A percentile compares a stretch with the other conserved stretches of the same genome.
Conservation (phyloP, 2,113 vertebrate species). For the Guaruba guarouba region DNA sequence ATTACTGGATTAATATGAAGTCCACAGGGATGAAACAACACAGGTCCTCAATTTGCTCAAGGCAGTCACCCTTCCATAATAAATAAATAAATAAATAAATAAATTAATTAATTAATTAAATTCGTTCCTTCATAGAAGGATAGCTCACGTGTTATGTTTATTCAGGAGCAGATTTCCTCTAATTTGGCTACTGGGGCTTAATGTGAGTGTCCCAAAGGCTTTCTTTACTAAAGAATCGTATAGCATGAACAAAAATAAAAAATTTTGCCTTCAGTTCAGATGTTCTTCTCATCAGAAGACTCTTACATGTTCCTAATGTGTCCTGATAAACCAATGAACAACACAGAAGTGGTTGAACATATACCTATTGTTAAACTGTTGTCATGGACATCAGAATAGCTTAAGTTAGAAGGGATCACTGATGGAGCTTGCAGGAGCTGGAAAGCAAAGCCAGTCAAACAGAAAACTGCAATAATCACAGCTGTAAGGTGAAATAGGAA, state of each 20-base stretch:
- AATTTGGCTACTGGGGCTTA: background rate
- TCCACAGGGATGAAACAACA: background rate
- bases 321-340: background rate
- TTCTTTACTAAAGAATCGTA: background rate
- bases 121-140: background rate
- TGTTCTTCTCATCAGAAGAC: background rate
- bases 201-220: background rate
- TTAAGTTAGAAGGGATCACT: background rate
- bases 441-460: background rate
- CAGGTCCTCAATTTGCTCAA: background rate
- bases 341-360: background rate
- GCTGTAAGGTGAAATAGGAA: background rate
- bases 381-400: background rate
- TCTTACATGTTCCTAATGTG: accelerated
- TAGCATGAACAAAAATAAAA: background rate
- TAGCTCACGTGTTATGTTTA: background rate
- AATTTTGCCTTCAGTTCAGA: background rate
- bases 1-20: background rate
- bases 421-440: background rate
- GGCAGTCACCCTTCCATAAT: background rate
- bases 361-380: background rate
- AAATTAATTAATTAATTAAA: background rate
- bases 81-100: background rate
- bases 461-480: background rate
- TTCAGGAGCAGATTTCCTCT: background rate